phyloP scores from a whole-genome alignment of 2,888 invertebrate genomes.

The Teleogryllus oceanicus region DNA sequence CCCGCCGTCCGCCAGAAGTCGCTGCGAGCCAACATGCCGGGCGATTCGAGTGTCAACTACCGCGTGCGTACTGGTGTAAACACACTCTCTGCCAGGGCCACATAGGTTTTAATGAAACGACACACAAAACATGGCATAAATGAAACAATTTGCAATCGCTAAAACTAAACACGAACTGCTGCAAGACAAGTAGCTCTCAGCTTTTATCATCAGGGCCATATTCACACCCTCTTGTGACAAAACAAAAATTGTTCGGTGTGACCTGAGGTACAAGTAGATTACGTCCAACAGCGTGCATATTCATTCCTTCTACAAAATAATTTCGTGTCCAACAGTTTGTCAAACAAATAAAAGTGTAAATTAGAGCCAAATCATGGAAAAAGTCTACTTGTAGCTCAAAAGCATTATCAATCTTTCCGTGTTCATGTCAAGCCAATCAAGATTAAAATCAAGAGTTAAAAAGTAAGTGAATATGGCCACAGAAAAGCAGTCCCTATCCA shows the following conservation, averaged over 20 bases:
- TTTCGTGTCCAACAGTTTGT: not conserved
- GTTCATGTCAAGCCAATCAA: not conserved
- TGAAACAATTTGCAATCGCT: not conserved
- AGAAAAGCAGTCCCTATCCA: not conserved
- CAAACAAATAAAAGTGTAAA: not conserved
- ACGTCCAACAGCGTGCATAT: slow-evolving; percentile 1
- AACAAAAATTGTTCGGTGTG: not conserved
- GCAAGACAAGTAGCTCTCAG: not conserved
- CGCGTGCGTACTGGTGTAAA: too few species aligned
- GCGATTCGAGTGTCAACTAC: too few species aligned
- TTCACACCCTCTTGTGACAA: not conserved
- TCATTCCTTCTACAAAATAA: not conserved
- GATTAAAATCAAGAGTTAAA: not conserved
- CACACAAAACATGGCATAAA: not conserved
- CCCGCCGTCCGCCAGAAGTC: too few species aligned
- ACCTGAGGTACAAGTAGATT: not conserved
- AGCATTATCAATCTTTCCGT: not conserved
- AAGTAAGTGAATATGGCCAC: not conserved
- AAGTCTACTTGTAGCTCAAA: not conserved
- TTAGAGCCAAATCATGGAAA: not conserved
- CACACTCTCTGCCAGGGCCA: too few species aligned
- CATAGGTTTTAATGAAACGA: too few species aligned
- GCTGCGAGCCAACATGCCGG: too few species aligned
- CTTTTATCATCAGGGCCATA: not conserved
- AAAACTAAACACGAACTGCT: not conserved